A percentile compares a stretch with the other conserved stretches of the same genome.
Evolutionary conservation across 2,888 invertebrate genomes (phyloP).

Genomic region (Reticulitermes lucifugus): DNA sequence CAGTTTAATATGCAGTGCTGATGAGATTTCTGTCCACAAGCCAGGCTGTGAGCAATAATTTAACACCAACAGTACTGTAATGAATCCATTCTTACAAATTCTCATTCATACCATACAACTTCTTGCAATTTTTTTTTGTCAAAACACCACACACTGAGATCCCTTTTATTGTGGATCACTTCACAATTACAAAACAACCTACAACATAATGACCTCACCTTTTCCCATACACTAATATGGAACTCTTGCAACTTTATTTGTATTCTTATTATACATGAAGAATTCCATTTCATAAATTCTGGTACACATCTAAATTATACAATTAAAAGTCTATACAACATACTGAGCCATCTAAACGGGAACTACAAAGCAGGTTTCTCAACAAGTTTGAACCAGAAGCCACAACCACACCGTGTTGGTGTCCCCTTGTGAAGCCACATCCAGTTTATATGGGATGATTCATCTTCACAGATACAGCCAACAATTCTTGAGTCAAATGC

Average conservation of each 20-base stretch:
- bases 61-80: background rate
- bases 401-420: conserved; percentile 94
- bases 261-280: conserved; percentile 1
- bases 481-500: conserved; percentile 90
- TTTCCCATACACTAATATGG: background rate
- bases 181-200: too few species aligned
- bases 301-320: background rate
- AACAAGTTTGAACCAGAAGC: conserved; percentile 94
- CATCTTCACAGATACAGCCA: conserved; percentile 97
- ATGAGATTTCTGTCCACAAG: too few species aligned
- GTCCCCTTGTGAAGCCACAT: conserved; percentile 94
- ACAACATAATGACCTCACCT: too few species aligned
- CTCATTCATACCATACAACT: background rate
- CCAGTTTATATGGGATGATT: conserved; percentile 90
- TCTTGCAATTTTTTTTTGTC: too few species aligned
- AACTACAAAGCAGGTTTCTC: conserved; percentile 68
- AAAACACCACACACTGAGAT: too few species aligned
- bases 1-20: too few species aligned
- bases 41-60: too few species aligned
- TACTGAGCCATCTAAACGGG: background rate
- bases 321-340: background rate
- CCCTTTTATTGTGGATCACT: too few species aligned
- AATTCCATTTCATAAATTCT: background rate
- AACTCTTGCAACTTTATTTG: background rate
- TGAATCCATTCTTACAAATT: background rate